These are phyloP conservation scores for Drosophila nasuta DNA, from an alignment of 1,140 invertebrate species.

Conservation along the genomic window DNA sequence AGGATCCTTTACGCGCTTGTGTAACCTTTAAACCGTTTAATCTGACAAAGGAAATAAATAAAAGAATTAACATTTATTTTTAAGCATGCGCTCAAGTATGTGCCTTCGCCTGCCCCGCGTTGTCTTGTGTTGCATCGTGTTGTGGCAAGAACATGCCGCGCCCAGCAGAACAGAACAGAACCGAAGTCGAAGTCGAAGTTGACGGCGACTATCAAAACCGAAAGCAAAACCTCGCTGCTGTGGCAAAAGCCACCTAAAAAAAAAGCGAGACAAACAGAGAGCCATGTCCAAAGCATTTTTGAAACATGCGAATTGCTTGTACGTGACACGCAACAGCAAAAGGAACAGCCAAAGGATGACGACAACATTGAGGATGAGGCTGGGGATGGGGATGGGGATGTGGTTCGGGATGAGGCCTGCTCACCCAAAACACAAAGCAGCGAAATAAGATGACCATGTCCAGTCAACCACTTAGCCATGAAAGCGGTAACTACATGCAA, in stretches of 20 bases:
- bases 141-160: conserved; percentile 21
- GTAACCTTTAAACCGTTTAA: conserved; percentile 82
- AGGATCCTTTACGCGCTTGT: conserved; percentile 34
- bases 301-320: conserved; percentile 84
- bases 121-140: background rate
- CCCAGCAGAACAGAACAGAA: conserved; percentile 17
- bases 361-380: conserved; percentile 19
- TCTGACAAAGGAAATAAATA: conserved; percentile 83
- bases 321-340: conserved; percentile 83
- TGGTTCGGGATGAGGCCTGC: conserved; percentile 6
- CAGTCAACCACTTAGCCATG: conserved; percentile 82
- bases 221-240: conserved; percentile 24
- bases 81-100: conserved; percentile 76
- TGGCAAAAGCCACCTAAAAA: conserved; percentile 40
- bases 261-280: conserved; percentile 56
- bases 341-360: conserved; percentile 58
- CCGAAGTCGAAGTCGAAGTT: conserved; percentile 41
- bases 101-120: conserved; percentile 19
- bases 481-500: conserved; percentile 83
- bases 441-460: conserved; percentile 77
- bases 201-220: conserved; percentile 72
- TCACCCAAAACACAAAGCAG: conserved; percentile 42
- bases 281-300: conserved; percentile 82
- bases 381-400: conserved; percentile 14
- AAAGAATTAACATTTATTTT: conserved; percentile 84